Conservation (phyloP, 2,888 invertebrate genomes). For the Rhingia rostrata region DNA sequence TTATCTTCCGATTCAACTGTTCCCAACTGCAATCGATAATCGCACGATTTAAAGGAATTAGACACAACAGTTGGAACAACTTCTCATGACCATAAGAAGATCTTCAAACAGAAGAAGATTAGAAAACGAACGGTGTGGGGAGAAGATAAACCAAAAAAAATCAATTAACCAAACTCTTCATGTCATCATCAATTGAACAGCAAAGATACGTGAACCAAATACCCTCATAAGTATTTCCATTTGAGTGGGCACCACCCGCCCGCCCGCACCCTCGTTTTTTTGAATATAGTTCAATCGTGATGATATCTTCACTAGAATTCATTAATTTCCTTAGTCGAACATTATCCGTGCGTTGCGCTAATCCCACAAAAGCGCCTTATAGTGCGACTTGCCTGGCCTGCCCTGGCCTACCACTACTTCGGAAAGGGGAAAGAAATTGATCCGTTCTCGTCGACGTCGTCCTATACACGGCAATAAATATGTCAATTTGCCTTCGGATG, state of each 20-base stretch:
- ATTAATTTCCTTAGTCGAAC: constrained; percentile 68
- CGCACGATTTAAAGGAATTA: constrained; percentile 6
- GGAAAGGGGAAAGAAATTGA: constrained; percentile 61
- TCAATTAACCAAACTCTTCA: constrained; percentile 62
- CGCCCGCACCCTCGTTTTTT: constrained; percentile 67
- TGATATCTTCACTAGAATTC: constrained; percentile 74
- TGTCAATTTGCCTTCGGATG: constrained; percentile 72
- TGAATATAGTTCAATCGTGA: constrained; percentile 69
- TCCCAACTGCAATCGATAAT: neutral
- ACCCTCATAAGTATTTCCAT: constrained; percentile 73
- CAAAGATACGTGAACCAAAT: constrained; percentile 55
- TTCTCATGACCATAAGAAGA: constrained; percentile 33
- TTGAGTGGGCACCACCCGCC: constrained; percentile 58
- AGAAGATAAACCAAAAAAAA: constrained; percentile 55
- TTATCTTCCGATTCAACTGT: neutral
- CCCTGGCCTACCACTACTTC: constrained; percentile 24
- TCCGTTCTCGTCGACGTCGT: constrained; percentile 42
- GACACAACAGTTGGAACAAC: constrained; percentile 3
- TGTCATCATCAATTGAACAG: constrained; percentile 61
- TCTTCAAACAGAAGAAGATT: constrained; percentile 47
- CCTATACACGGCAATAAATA: constrained; percentile 61
- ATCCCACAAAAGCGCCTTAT: constrained; percentile 71
- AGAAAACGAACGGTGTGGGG: neutral
- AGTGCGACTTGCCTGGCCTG: constrained; percentile 23
- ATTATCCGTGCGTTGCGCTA: constrained; percentile 68